phyloP scores from a whole-genome alignment of 2,113 vertebrate species.

The Muntiacus muntjak region DNA sequence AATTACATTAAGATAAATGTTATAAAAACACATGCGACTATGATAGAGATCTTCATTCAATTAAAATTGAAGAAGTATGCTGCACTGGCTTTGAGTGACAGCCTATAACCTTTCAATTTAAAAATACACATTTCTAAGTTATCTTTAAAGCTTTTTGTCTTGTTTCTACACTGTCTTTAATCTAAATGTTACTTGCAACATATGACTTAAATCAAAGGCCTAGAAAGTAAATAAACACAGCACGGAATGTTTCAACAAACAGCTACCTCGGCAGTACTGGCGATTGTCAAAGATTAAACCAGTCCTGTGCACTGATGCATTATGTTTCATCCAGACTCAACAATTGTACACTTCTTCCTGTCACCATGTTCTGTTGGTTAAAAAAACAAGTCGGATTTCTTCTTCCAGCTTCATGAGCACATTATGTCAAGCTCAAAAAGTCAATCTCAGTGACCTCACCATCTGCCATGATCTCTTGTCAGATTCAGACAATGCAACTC shows the following conservation, averaged over 20 bases:
- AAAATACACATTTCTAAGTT: background rate
- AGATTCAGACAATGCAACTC: constrained; percentile 78
- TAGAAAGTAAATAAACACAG: constrained; percentile 6
- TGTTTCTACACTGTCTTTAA: constrained; percentile 2
- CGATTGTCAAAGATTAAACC: constrained; percentile 29
- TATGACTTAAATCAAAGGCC: constrained; percentile 11
- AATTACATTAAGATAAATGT: background rate
- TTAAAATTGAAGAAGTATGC: constrained; percentile 1
- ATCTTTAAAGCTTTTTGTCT: background rate
- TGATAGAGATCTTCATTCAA: background rate
- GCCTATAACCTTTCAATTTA: background rate
- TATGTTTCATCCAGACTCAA: constrained; percentile 53
- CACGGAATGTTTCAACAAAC: background rate
- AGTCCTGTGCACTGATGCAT: constrained; percentile 54
- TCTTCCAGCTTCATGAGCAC: constrained; percentile 80
- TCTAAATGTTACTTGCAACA: background rate
- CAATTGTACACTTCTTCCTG: constrained; percentile 42
- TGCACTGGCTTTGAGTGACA: background rate
- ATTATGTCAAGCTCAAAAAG: constrained; percentile 77
- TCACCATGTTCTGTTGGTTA: constrained; percentile 57
- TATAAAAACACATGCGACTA: background rate
- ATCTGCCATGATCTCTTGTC: constrained; percentile 81
- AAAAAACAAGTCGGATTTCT: constrained; percentile 69
- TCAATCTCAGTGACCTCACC: constrained; percentile 80
- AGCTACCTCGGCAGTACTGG: background rate